These are phyloP conservation scores for Sylvilagus bachmani DNA, from an alignment of 2,113 vertebrate genomes.

Conservation along the genomic window DNA sequence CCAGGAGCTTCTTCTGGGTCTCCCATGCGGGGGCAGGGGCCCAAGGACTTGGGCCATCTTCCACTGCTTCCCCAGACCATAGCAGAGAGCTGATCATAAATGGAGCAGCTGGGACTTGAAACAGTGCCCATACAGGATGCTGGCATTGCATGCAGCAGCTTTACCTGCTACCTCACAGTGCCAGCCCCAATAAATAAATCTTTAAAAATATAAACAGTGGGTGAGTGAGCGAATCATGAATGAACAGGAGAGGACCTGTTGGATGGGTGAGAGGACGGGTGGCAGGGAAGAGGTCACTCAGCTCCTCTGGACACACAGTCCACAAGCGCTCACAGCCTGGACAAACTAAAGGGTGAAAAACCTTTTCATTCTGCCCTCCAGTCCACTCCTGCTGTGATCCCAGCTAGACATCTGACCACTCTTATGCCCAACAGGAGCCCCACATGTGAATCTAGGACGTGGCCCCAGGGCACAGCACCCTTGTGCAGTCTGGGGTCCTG, in stretches of 20 bases:
- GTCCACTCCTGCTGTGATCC: background rate
- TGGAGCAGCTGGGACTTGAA: too few relatives aligned
- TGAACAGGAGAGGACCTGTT: background rate
- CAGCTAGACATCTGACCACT: background rate
- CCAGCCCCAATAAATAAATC: too few relatives aligned
- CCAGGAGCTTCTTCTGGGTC: too few relatives aligned
- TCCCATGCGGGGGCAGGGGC: too few relatives aligned
- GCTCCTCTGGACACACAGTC: background rate
- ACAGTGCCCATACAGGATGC: too few relatives aligned
- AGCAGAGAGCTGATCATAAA: too few relatives aligned
- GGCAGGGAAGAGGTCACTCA: background rate
- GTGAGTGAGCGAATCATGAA: background rate
- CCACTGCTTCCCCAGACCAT: too few relatives aligned
- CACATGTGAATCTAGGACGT: too few relatives aligned
- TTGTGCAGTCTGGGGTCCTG: background rate
- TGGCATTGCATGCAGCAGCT: too few relatives aligned
- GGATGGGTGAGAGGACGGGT: background rate
- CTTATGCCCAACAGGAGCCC: background rate
- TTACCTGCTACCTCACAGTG: too few relatives aligned
- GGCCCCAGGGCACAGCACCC: background rate
- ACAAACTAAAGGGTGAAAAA: background rate
- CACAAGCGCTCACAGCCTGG: background rate
- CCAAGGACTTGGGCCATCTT: too few relatives aligned
- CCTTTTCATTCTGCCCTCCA: background rate
- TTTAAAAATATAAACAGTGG: background rate